These are phyloP conservation scores for Onthophagus sagittarius DNA, from an alignment of 2,888 invertebrate genomes.

Conservation along the genomic window DNA sequence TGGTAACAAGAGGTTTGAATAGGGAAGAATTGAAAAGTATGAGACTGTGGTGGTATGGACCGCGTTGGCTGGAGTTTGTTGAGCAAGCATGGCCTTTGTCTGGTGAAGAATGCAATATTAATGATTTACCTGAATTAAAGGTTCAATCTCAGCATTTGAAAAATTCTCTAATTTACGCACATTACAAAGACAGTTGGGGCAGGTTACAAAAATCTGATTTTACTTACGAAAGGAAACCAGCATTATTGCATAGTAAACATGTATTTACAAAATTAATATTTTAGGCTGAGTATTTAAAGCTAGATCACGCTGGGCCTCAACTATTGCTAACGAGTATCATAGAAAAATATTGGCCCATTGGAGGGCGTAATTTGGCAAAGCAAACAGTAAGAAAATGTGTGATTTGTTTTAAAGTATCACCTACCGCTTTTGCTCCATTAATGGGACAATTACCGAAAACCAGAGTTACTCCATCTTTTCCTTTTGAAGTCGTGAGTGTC, in stretches of 20 bases:
- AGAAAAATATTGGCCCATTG: conserved; percentile 19
- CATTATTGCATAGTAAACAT: no score
- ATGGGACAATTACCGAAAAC: no score
- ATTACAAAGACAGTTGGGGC: not conserved
- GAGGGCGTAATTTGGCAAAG: conserved; percentile 6
- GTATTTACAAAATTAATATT: not conserved
- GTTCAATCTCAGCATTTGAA: no score
- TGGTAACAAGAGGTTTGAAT: no score
- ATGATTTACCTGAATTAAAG: no score
- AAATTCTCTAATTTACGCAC: no score
- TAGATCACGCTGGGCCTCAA: conserved; percentile 13
- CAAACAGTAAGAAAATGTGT: not conserved
- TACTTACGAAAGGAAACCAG: conserved; percentile 8
- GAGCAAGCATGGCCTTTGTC: no score
- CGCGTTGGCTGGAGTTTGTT: not conserved
- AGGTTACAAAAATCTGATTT: conserved; percentile 7
- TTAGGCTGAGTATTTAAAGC: conserved; percentile 9
- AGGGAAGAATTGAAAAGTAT: not conserved
- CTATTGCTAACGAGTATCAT: conserved; percentile 7
- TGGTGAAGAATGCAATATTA: no score
- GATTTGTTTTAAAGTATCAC: not conserved
- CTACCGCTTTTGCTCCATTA: no score
- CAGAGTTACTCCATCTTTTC: no score
- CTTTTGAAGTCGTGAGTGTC: no score
- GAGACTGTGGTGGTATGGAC: not conserved